Percentiles rank a stretch among this genome's conserved stretches.
These are phyloP conservation scores for Oncorhynchus gorbuscha DNA, from an alignment of 2,113 vertebrate genomes.

Conservation along the genomic window DNA sequence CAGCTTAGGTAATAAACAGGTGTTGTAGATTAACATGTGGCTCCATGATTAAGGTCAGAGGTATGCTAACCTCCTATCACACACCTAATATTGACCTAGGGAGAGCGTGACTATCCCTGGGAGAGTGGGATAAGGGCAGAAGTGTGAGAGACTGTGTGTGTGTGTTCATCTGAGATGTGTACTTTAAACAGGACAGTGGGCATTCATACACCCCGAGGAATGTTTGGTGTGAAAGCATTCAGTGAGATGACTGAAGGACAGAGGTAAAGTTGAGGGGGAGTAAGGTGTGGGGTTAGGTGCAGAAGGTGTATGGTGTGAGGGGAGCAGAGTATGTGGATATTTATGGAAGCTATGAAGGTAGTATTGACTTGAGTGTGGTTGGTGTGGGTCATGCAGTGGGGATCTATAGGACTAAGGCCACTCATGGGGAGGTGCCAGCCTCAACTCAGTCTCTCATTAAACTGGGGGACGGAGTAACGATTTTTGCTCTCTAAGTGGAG, in stretches of 20 bases:
- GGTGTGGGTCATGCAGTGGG: neutral
- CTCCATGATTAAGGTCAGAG: conserved; percentile 19
- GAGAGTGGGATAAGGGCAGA: conserved; percentile 40
- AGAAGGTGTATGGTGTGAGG: neutral
- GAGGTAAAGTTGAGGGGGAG: neutral
- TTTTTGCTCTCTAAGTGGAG: conserved; percentile 1
- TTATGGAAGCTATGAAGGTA: too few relatives aligned
- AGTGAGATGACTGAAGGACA: neutral
- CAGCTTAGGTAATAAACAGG: too few relatives aligned
- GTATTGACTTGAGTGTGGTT: neutral
- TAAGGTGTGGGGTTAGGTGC: neutral
- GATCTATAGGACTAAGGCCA: conserved; percentile 17
- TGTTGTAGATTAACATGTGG: conserved; percentile 26
- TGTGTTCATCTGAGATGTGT: conserved; percentile 12
- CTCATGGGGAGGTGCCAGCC: conserved; percentile 41
- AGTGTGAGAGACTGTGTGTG: conserved; percentile 8
- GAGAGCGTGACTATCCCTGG: conserved; percentile 40
- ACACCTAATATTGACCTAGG: conserved; percentile 51
- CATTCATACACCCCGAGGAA: conserved; percentile 19
- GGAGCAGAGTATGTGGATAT: neutral
- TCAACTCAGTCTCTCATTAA: conserved; percentile 35
- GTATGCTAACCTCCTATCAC: conserved; percentile 41
- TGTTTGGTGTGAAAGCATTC: conserved; percentile 1
- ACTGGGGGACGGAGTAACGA: conserved; percentile 28
- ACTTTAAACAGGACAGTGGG: neutral